A percentile compares a stretch with the other conserved stretches of the same genome.
These are phyloP conservation scores for Rhynchomys soricoides DNA, from an alignment of 2,113 vertebrate species.

Conservation along the genomic window DNA sequence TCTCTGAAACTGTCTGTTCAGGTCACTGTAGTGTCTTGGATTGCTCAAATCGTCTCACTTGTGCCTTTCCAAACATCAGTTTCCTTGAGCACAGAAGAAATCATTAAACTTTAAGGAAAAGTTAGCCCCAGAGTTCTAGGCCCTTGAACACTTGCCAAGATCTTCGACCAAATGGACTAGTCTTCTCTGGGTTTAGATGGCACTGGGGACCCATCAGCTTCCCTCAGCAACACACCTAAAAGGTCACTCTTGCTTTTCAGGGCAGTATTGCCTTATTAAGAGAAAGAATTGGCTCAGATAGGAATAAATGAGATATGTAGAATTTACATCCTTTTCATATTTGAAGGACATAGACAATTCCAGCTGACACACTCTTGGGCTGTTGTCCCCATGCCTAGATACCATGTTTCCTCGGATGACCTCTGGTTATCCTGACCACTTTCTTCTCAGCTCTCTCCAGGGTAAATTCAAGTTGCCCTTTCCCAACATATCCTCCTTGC, in stretches of 20 bases:
- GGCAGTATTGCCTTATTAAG: constrained; percentile 55
- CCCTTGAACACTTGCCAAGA: neutral
- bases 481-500: neutral
- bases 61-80: neutral
- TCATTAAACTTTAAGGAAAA: constrained; percentile 27
- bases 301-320: neutral
- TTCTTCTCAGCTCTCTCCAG: neutral
- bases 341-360: neutral
- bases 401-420: neutral
- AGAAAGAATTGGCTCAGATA: neutral
- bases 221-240: neutral
- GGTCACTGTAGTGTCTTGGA: neutral
- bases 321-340: neutral
- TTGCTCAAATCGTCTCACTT: neutral
- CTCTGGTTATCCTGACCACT: neutral
- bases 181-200: neutral
- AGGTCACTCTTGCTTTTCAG: constrained; percentile 38
- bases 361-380: rapidly evolving
- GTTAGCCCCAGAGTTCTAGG: neutral
- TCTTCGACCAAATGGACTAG: neutral
- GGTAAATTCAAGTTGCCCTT: neutral
- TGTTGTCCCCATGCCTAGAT: neutral
- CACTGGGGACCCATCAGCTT: constrained; percentile 14
- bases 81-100: neutral
- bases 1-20: neutral